Evolutionary conservation across 2,797 vertebrate species (phyloP).

Genomic region (Lutjanus campechanus): DNA sequence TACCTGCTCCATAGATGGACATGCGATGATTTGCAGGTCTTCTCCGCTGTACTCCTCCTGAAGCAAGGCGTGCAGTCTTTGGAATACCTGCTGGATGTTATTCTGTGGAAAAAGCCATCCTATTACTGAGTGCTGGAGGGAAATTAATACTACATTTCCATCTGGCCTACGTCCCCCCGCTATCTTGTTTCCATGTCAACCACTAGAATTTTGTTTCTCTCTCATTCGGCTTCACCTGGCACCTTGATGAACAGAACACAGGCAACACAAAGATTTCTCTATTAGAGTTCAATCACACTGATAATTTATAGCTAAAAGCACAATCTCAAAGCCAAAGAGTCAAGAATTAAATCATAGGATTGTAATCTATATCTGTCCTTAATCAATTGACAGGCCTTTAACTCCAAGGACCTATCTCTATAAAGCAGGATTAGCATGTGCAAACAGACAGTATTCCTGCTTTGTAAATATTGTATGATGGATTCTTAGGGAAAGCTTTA

Average conservation of each 20-base stretch:
- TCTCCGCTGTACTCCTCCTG: constrained; percentile 96
- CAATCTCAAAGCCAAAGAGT: constrained; percentile 40
- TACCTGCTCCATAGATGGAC: constrained; percentile 93
- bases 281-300: constrained; percentile 67
- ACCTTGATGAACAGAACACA: constrained; percentile 69
- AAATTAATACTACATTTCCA: constrained; percentile 78
- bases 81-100: constrained; percentile 97
- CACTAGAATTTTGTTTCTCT: constrained; percentile 60
- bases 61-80: constrained; percentile 92
- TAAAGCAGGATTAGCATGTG: too few relatives aligned
- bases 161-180: constrained; percentile 68
- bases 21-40: constrained; percentile 96
- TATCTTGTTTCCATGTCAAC: constrained; percentile 84
- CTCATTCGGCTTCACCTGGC: constrained; percentile 73
- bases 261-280: constrained; percentile 68
- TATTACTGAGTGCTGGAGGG: constrained; percentile 72
- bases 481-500: constrained; percentile 31
- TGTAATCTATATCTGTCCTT: background rate
- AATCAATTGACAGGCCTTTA: constrained; percentile 27
- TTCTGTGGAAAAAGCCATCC: constrained; percentile 83
- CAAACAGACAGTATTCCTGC: background rate
- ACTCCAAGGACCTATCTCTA: constrained; percentile 4
- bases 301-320: constrained; percentile 50
- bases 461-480: constrained; percentile 20
- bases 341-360: constrained; percentile 20